These are phyloP conservation scores for Scomber scombrus DNA, from an alignment of 2,113 vertebrate species.

Conservation along the genomic window DNA sequence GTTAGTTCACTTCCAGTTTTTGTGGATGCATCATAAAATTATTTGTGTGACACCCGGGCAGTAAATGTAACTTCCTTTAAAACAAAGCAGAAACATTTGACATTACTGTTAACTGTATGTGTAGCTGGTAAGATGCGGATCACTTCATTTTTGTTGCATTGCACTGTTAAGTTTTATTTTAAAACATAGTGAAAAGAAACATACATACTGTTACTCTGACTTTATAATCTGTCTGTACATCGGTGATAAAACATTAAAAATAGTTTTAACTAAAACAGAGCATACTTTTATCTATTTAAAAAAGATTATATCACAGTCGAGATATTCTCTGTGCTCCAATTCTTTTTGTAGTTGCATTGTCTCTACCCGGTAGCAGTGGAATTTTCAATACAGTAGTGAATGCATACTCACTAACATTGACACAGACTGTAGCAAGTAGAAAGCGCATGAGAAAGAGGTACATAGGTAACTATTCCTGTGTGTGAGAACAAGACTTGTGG, in stretches of 20 bases:
- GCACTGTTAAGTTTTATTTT: constrained; percentile 39
- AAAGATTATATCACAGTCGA: constrained; percentile 45
- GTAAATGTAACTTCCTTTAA: constrained; percentile 7
- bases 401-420: constrained; percentile 51
- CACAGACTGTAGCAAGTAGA: constrained; percentile 36
- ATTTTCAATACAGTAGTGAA: constrained; percentile 52
- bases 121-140: constrained; percentile 28
- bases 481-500: constrained; percentile 37
- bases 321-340: constrained; percentile 34
- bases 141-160: constrained; percentile 19
- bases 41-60: constrained; percentile 12
- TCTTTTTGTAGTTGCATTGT: constrained; percentile 43
- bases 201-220: constrained; percentile 15
- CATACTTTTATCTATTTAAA: neutral
- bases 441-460: constrained; percentile 54
- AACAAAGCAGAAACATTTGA: constrained; percentile 24
- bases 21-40: no score
- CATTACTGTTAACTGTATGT: constrained; percentile 4
- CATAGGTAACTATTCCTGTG: constrained; percentile 21
- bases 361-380: constrained; percentile 56
- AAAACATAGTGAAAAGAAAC: constrained; percentile 55
- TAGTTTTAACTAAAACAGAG: constrained; percentile 39
- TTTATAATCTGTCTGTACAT: constrained; percentile 23
- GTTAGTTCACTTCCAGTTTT: constrained; percentile 42
- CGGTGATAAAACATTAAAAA: constrained; percentile 45